These are phyloP conservation scores for Leptinotarsa juncta DNA, from an alignment of 2,888 invertebrate species.

Conservation along the genomic window DNA sequence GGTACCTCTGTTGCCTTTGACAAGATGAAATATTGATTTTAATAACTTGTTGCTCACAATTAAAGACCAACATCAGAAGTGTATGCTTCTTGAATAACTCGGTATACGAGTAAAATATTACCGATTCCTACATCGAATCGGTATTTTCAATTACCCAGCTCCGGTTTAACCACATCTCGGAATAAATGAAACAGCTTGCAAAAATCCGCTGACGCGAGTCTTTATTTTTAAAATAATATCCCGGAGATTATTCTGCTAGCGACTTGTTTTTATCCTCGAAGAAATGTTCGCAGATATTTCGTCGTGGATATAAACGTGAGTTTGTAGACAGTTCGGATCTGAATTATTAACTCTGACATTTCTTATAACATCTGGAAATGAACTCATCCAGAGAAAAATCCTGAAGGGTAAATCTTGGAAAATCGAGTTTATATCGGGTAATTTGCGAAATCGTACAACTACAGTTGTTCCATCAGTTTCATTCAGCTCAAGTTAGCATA, in stretches of 20 bases:
- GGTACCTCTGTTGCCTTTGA: no score
- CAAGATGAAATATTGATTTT: no score
- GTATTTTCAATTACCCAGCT: conserved; percentile 21
- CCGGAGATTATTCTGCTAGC: conserved; percentile 38
- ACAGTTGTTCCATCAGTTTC: no score
- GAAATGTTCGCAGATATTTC: conserved; percentile 24
- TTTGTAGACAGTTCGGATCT: conserved; percentile 46
- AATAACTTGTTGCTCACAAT: no score
- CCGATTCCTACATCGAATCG: neutral
- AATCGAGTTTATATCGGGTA: conserved; percentile 21
- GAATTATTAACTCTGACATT: conserved; percentile 49
- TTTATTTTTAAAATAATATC: conserved; percentile 45
- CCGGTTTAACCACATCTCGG: conserved; percentile 16
- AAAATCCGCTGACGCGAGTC: conserved; percentile 35
- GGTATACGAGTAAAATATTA: neutral
- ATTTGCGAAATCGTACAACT: neutral
- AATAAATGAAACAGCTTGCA: conserved; percentile 21
- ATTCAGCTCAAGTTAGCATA: no score
- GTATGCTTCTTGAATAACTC: no score
- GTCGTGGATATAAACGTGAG: conserved; percentile 34
- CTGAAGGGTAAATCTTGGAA: neutral
- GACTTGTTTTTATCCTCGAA: conserved; percentile 41
- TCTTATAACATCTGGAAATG: conserved; percentile 44
- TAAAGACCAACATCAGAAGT: no score
- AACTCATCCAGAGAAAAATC: conserved; percentile 2